A percentile compares a stretch with the other conserved stretches of the same genome.
These are phyloP conservation scores for Ochropleura leucogaster DNA, from an alignment of 2,888 invertebrate species.

Conservation along the genomic window DNA sequence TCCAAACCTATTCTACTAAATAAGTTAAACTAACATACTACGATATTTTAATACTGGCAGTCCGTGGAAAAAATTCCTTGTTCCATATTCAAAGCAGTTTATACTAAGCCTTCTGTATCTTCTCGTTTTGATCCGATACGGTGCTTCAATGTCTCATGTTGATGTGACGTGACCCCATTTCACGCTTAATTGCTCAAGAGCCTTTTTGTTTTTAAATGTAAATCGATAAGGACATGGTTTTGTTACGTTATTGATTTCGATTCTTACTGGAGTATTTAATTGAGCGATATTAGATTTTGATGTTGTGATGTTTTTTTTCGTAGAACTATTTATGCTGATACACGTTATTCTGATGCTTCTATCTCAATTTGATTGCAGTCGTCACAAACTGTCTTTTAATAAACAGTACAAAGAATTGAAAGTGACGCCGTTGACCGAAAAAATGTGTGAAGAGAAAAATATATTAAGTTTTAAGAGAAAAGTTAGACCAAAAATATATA, in stretches of 20 bases:
- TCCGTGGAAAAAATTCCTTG: too few species aligned
- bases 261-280: constrained; percentile 2
- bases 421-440: too few species aligned
- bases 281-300: background rate
- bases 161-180: constrained; percentile 75
- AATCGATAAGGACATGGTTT: constrained; percentile 47
- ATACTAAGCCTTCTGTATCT: constrained; percentile 25
- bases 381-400: background rate
- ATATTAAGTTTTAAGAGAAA: too few species aligned
- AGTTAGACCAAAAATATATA: too few species aligned
- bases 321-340: background rate
- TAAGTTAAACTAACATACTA: too few species aligned
- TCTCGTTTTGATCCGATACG: constrained; percentile 21
- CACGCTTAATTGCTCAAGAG: constrained; percentile 73
- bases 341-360: background rate
- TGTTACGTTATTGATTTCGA: constrained; percentile 38
- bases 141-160: constrained; percentile 68
- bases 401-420: too few species aligned
- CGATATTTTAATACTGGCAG: too few species aligned
- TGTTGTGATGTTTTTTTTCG: background rate
- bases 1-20: too few species aligned
- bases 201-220: constrained; percentile 51
- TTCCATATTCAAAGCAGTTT: background rate
- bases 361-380: background rate
- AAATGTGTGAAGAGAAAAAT: too few species aligned